Conservation (phyloP, 2,888 invertebrate species). For the Aporophyla nigra region DNA sequence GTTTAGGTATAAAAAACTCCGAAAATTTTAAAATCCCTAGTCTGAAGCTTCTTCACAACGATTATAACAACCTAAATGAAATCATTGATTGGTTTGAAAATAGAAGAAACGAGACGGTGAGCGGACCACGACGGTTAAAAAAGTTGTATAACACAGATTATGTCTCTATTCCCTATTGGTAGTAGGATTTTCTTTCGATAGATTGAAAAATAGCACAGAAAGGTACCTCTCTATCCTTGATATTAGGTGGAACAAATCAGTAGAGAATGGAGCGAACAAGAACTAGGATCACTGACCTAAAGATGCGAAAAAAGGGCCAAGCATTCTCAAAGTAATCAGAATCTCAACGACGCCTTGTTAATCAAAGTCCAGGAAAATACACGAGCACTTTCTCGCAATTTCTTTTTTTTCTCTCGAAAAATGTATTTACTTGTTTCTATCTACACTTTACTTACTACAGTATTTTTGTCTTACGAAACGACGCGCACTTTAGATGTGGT, state of each 20-base stretch:
- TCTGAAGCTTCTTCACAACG: not conserved
- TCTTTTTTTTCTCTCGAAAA: slow-evolving; percentile 4
- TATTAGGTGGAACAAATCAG: slow-evolving; percentile 39
- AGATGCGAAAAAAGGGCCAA: slow-evolving; percentile 50
- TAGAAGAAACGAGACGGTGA: not conserved
- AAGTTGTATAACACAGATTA: not conserved
- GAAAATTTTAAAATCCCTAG: not conserved
- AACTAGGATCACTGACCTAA: slow-evolving; percentile 42
- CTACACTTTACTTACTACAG: not conserved
- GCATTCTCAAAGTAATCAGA: slow-evolving; percentile 51
- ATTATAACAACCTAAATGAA: too few relatives aligned
- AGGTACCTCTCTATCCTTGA: not conserved
- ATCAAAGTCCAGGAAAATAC: slow-evolving; percentile 58
- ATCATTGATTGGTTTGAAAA: slow-evolving; percentile 2
- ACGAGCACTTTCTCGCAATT: slow-evolving; percentile 25
- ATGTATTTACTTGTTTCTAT: slow-evolving; percentile 19
- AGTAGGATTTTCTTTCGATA: too few relatives aligned
- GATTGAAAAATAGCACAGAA: slow-evolving; percentile 10
- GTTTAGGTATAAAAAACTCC: not conserved
- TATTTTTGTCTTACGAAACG: not conserved
- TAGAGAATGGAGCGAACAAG: slow-evolving; percentile 14
- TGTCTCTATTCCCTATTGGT: not conserved
- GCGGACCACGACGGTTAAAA: not conserved
- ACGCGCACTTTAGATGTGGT: not conserved
- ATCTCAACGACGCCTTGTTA: slow-evolving; percentile 56